Base-by-base conservation (phyloP, 2,113 vertebrate genomes). In the Misgurnus mizolepis region DNA sequence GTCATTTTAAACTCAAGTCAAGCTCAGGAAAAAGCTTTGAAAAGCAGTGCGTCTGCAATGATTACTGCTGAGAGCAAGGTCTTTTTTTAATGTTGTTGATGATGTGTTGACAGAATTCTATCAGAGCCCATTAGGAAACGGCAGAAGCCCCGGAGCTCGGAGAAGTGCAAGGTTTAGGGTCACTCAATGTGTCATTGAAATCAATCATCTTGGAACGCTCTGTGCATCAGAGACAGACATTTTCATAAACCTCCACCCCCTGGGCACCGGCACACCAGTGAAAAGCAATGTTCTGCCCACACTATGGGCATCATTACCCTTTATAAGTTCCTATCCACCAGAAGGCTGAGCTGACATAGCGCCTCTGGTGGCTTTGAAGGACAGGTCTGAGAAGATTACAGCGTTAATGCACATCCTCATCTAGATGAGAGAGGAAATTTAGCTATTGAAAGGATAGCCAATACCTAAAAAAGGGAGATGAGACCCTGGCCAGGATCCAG, bases 361-460 rank as follows among this genome's bases (percentile, higher is more conserved):
- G 67, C 56, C 55, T 80, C 45, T 12, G 49, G 62, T 67, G 55
- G 27, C 67, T 80, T 85, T 71, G 77, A 82, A 80, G 56, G 67
- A 65, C 50, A 62, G 73, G 55, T 43, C 18, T 17, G 34, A 70
- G 66, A 76, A 68, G 72, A 69, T 81, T 76, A 69, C 64, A 67
- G 64, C 43, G 41, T 66, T 58, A 61, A 69, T 47, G 66, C 43
- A 58, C 56, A 62, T 70, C 66, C 56, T 60, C 34, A 41, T 39
- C 39, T 2, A 8, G 47, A 47, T 43, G 41, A 62, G 67, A 27
- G 65, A 15, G 9, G 17, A 34, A 34, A 34, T 34, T 34, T 34
- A 43, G 69, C 39, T 56, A 67, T 64, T 18, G 39, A 62, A 62
- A 64, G 66, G 39, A 58, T 17, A 76, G 77, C 11, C 7, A 34